A percentile compares a stretch with the other conserved stretches of the same genome.
Evolutionary conservation across 2,888 invertebrate genomes (phyloP).

Genomic region (Nephrotoma flavescens): DNA sequence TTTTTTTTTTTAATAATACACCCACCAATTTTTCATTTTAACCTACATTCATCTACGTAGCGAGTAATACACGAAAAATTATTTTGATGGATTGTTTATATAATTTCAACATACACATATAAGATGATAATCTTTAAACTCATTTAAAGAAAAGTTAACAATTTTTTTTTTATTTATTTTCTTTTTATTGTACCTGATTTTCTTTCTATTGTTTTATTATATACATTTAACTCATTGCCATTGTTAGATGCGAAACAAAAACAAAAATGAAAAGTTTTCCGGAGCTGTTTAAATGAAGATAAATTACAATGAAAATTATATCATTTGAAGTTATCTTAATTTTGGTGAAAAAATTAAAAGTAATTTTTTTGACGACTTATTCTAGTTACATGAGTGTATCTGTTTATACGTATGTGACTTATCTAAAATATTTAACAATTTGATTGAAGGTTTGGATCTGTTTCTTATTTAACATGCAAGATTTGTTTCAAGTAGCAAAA

Average conservation of each 20-base stretch:
- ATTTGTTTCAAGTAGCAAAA: neutral
- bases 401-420: neutral
- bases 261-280: neutral
- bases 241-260: neutral
- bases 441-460: neutral
- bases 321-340: neutral
- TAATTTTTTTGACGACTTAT: neutral
- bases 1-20: neutral
- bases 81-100: neutral
- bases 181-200: neutral
- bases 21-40: neutral
- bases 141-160: neutral
- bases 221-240: neutral
- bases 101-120: neutral
- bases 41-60: neutral
- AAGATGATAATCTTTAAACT: neutral
- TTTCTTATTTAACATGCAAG: neutral
- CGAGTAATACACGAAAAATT: neutral
- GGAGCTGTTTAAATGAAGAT: neutral
- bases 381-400: neutral
- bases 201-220: neutral
- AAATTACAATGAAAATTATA: neutral
- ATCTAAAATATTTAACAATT: neutral
- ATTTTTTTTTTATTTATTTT: neutral
- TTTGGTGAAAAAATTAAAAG: neutral